A percentile compares a stretch with the other conserved stretches of the same genome.
Conservation (phyloP, 2,797 vertebrate species). For the Epinephelus coioides region DNA sequence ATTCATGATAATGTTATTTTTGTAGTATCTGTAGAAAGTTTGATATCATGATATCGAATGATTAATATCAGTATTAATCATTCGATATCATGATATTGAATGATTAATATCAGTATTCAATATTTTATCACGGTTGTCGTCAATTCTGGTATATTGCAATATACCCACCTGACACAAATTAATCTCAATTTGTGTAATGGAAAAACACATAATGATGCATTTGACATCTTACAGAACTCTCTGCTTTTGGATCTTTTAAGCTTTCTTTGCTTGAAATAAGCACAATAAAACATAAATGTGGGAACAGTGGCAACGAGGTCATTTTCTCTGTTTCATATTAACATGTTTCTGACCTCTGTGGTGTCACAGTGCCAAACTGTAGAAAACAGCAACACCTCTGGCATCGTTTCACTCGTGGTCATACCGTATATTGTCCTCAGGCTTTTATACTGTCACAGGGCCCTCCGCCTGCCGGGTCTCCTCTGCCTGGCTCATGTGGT, state of each 20-base stretch:
- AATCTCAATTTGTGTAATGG: no score
- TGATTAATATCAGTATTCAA: no score
- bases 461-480: constrained; percentile 24
- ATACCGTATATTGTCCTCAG: constrained; percentile 13
- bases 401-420: constrained; percentile 26
- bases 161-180: no score
- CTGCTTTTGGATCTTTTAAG: neutral
- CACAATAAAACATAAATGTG: neutral
- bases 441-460: constrained; percentile 28
- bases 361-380: constrained; percentile 27
- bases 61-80: no score
- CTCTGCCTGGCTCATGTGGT: neutral
- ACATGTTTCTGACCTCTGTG: constrained; percentile 19
- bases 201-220: neutral
- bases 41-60: no score
- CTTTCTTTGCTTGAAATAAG: neutral
- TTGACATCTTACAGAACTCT: neutral
- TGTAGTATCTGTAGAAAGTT: no score
- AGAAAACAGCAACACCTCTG: constrained; percentile 15
- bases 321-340: constrained; percentile 12
- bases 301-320: constrained; percentile 3
- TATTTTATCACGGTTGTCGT: no score
- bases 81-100: no score
- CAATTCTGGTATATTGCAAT: no score
- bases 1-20: no score